Evolutionary conservation across 1,140 invertebrate species (phyloP).

Genomic region (Trialeurodes vaporariorum): DNA sequence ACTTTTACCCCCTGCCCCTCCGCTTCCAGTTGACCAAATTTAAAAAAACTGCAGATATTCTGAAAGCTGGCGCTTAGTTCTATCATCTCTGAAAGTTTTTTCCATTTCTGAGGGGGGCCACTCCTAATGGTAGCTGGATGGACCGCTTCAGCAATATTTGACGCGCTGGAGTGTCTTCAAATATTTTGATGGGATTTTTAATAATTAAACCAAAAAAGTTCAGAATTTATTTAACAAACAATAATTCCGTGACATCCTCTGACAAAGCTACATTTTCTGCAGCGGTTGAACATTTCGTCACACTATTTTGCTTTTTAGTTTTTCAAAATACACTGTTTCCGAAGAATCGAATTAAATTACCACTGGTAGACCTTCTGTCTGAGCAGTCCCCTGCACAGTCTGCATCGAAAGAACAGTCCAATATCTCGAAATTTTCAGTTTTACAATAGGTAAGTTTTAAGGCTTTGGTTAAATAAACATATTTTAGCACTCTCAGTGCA

Average conservation of each 20-base stretch:
- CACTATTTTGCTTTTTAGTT: conserved; percentile 15
- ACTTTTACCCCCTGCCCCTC: too few relatives aligned
- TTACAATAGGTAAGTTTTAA: background rate
- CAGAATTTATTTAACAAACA: too few relatives aligned
- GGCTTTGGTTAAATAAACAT: conserved; percentile 8
- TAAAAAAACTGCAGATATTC: too few relatives aligned
- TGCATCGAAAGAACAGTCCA: conserved; percentile 16
- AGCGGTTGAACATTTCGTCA: conserved; percentile 12
- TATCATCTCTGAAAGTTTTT: too few relatives aligned
- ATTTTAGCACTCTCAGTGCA: conserved; percentile 11
- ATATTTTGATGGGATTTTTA: too few relatives aligned
- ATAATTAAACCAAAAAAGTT: too few relatives aligned
- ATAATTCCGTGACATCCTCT: conserved; percentile 20
- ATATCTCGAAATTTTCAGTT: background rate
- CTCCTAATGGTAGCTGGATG: too few relatives aligned
- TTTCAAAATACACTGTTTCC: conserved; percentile 14
- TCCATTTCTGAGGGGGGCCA: too few relatives aligned
- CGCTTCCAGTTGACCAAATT: too few relatives aligned
- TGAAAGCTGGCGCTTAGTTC: too few relatives aligned
- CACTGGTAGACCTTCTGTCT: conserved; percentile 13
- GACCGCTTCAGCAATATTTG: too few relatives aligned
- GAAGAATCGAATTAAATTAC: conserved; percentile 15
- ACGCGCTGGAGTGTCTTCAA: too few relatives aligned
- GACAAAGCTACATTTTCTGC: conserved; percentile 16
- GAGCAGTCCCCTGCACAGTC: conserved; percentile 14